Base-by-base conservation (phyloP, 2,797 vertebrate genomes). In the Mallotus villosus region DNA sequence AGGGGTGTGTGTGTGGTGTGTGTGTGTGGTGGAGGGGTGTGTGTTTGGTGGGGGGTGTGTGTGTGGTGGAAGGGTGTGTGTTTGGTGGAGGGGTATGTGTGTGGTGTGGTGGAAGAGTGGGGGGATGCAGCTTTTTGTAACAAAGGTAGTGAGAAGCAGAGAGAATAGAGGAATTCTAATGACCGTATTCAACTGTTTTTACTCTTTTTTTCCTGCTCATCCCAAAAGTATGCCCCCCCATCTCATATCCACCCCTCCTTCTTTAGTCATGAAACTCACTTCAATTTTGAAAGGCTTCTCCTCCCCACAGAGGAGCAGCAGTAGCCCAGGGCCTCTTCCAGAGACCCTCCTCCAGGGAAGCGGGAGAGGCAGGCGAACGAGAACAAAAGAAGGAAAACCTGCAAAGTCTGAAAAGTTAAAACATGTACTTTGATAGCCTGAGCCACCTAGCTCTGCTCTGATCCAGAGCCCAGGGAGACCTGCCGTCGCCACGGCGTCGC, bases 341-440 rank as follows among this genome's bases (percentile, higher is more conserved):
- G 85, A 90, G 85, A 87, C 87, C 86, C 74, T 85, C 87, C 87
- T 86, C 87, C 84, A 84, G 79, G 37, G 85, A 79, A 90, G 90
- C 91, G 86, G 68, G 93, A 93, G 92, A 91, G 81, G 81, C 82
- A 89, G 87, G 86, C 84, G 86, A 59, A 88, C 80, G 78, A 92
- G 90, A 92, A 92, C 92, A 93, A 91, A 92, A 41, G 37, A 41
- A 8, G 37, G 90, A 86, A 85, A 93, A 90, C 91, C 90, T 92
- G 90, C 84, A 89, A 89, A 92, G 91, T 92, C 88, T 90, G 88
- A 88, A 92, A 93, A 92, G 91, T 93, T 91, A 91, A 93, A 92
- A 89, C 88, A 73, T 85, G 84, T 73, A 90, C 91, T 93, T 92
- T 93, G 91, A 93, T 93, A 91, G 92, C 89, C 90, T 83, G 85